Base-by-base conservation (phyloP, 2,113 vertebrate species). In the Mormoops blainvillei region DNA sequence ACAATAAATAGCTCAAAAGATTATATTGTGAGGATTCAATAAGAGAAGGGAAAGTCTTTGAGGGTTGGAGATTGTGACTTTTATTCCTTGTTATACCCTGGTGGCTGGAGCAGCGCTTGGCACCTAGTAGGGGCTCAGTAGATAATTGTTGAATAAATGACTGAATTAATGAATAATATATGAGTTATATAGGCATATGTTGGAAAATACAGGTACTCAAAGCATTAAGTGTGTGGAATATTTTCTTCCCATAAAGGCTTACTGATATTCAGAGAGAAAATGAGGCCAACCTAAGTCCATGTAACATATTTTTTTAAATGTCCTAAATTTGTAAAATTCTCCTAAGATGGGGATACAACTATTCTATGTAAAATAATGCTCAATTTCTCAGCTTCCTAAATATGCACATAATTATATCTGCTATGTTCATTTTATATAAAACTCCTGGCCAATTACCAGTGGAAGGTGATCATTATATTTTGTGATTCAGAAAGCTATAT, bases 401-500 rank as follows among this genome's bases (percentile, higher is more conserved):
- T 77, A 84, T 87, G 52, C 82, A 45, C 12, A 95, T 92, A 91
- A 80, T 73, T 85, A 89, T 92, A 71, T 90, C 61, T 91, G 67
- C 91, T 77, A 48, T 61, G 74, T 87, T 50, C 94, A 89, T 85
- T 97, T 95, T 61, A 87, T 67, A 86, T 88, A 95, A 97, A 92
- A 93, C 56, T 67, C 56, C 7, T 78, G 63, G 82, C 71, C 95
- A 86, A 89, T 74, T 95, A 94, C 91, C 70, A 92, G 56, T 1
- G 18, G 94, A 94, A 97, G n/a, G 91, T 96, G 78, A 58, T 85
- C 92, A 89, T 73, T 96, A 92, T 77, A 73, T 71, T 91, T 93
- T 88, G 90, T 95, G 96, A 94, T 78, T 95, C 92, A 93, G 84
- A 97, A 97, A 95, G 91, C 96, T 96, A 80, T 89, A 78, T 84